These are phyloP conservation scores for Calidris pugnax DNA, from an alignment of 2,113 vertebrate genomes.

Conservation along the genomic window DNA sequence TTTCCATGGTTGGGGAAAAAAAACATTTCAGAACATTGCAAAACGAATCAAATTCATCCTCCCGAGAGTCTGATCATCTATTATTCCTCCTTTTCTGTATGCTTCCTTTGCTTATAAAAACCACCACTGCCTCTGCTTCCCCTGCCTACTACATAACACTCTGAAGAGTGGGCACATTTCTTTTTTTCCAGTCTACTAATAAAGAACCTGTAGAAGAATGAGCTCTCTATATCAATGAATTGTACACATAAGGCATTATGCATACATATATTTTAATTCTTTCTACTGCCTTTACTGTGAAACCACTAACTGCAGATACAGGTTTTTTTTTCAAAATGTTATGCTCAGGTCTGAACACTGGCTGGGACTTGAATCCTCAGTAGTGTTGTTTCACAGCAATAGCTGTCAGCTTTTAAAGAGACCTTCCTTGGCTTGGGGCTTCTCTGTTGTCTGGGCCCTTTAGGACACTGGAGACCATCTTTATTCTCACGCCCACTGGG, in stretches of 20 bases:
- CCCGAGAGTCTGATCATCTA: not conserved
- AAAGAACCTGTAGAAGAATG: not conserved
- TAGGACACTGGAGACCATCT: not conserved
- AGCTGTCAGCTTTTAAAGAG: not conserved
- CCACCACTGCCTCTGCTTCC: not conserved
- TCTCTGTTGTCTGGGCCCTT: not conserved
- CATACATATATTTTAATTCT: not conserved
- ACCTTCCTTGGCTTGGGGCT: not conserved
- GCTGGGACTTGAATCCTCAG: not conserved
- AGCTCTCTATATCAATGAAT: not conserved
- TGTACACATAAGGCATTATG: not conserved
- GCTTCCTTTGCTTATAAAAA: not conserved
- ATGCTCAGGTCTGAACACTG: not conserved
- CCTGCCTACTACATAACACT: not conserved
- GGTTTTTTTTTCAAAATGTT: not conserved
- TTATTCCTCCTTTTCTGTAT: not conserved
- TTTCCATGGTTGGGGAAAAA: not conserved
- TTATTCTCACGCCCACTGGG: not conserved
- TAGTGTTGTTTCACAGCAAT: not conserved
- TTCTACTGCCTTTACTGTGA: not conserved
- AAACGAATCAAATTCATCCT: not conserved
- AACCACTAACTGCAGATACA: not conserved
- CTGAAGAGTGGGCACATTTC: not conserved
- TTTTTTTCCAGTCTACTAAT: not conserved
- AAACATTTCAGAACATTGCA: not conserved